A percentile compares a stretch with the other conserved stretches of the same genome.
Evolutionary conservation across 2,113 vertebrate species (phyloP).

Genomic region (Rhinopomastus cyanomelas): DNA sequence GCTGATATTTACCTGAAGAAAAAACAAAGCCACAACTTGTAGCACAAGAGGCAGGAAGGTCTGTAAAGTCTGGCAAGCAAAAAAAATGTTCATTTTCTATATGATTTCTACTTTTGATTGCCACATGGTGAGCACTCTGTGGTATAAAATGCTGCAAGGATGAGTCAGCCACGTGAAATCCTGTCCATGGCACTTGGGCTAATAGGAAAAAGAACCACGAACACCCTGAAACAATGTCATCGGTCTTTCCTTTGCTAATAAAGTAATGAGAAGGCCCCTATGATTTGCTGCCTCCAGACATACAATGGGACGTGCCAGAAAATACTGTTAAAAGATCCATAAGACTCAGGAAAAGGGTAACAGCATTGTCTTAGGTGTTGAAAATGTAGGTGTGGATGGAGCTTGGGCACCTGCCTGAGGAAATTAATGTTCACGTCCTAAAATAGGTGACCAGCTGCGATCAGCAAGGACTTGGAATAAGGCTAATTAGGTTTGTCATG

Average conservation of each 20-base stretch:
- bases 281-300: slow-evolving; percentile 1
- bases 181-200: slow-evolving; percentile 2
- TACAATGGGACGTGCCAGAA: not conserved
- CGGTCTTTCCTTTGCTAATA: slow-evolving; percentile 26
- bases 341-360: not conserved
- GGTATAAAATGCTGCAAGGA: slow-evolving; percentile 5
- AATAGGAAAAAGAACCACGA: slow-evolving; percentile 28
- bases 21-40: not conserved
- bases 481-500: slow-evolving; percentile 53
- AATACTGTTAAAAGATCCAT: not conserved
- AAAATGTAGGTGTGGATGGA: not conserved
- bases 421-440: not conserved
- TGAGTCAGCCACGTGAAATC: slow-evolving; percentile 43
- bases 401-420: not conserved
- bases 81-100: slow-evolving; percentile 39
- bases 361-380: not conserved
- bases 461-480: slow-evolving; percentile 27
- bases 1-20: slow-evolving; percentile 2
- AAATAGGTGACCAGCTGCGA: slow-evolving; percentile 42
- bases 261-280: not conserved
- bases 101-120: slow-evolving; percentile 56
- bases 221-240: too few relatives aligned
- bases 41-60: slow-evolving; percentile 32
- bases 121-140: slow-evolving; percentile 46
- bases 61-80: slow-evolving; percentile 57